Conservation (phyloP, 2,888 invertebrate species). For the Cheilosia vernalis region DNA sequence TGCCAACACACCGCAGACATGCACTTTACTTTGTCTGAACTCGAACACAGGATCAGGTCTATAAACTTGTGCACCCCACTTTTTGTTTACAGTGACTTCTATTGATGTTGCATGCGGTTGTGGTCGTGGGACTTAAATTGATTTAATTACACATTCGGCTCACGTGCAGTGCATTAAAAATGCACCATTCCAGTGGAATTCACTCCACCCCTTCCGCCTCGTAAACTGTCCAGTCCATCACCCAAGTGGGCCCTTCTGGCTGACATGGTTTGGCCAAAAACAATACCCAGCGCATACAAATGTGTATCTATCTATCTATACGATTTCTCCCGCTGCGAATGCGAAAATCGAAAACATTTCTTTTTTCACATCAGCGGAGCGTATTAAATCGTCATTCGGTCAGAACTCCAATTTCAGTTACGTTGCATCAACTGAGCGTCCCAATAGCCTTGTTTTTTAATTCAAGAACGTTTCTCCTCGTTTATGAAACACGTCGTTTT, state of each 20-base stretch:
- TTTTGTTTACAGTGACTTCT: not conserved
- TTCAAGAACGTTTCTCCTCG: constrained; percentile 17
- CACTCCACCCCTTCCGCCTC: constrained; percentile 40
- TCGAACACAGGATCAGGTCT: not conserved
- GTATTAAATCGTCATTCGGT: constrained; percentile 32
- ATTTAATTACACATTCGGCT: constrained; percentile 47
- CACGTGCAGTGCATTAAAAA: constrained; percentile 52
- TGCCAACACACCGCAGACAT: not conserved
- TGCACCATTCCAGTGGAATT: constrained; percentile 28
- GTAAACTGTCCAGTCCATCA: constrained; percentile 9
- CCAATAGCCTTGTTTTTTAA: not conserved
- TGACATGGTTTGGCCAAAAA: constrained; percentile 9
- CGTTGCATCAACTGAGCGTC: constrained; percentile 3
- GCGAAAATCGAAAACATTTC: constrained; percentile 50
- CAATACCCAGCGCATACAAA: constrained; percentile 23
- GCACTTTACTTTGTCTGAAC: constrained; percentile 10
- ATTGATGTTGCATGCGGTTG: constrained; percentile 3
- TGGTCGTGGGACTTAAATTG: constrained; percentile 35
- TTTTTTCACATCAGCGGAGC: constrained; percentile 26
- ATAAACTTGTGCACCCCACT: constrained; percentile 16
- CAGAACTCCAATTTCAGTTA: constrained; percentile 45
- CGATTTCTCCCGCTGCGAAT: constrained; percentile 24
- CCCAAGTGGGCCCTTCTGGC: constrained; percentile 27
- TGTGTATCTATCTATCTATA: not conserved
- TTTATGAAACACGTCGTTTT: constrained; percentile 12